Percentiles rank a stretch among this genome's conserved stretches.
phyloP scores from a whole-genome alignment of 2,797 vertebrate genomes.

The Halcyon badia region DNA sequence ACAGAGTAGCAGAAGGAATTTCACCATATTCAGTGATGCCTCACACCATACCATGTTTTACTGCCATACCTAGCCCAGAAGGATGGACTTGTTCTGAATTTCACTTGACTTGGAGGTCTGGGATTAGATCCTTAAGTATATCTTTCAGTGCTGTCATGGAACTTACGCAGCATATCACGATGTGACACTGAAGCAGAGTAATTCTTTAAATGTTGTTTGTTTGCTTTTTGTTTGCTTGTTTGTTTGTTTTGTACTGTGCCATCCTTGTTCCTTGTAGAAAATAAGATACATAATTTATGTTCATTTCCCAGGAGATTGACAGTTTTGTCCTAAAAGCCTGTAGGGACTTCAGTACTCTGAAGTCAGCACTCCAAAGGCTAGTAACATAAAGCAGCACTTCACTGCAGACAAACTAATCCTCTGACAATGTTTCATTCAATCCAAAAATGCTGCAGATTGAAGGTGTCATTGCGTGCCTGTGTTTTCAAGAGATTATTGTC shows the following conservation, averaged over 20 bases:
- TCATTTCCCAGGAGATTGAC: conserved; percentile 34
- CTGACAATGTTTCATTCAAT: conserved; percentile 60
- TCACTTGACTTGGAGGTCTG: not conserved
- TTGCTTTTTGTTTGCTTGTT: not conserved
- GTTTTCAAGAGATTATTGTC: conserved; percentile 57
- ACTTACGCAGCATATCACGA: not conserved
- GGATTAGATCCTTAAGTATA: not conserved
- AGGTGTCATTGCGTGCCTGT: conserved; percentile 33
- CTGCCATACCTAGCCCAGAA: not conserved
- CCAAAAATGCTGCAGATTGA: conserved; percentile 49
- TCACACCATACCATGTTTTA: not conserved
- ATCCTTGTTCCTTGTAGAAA: conserved; percentile 13
- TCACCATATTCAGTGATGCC: not conserved
- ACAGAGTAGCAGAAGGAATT: not conserved
- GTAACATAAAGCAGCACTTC: conserved; percentile 40
- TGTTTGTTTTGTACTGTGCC: not conserved
- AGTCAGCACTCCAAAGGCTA: conserved; percentile 37
- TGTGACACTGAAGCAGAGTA: not conserved
- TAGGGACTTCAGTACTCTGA: not conserved
- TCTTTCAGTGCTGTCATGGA: not conserved
- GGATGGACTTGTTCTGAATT: not conserved
- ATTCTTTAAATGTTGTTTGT: not conserved
- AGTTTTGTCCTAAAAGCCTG: conserved; percentile 46
- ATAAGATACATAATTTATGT: conserved; percentile 43
- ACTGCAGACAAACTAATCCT: conserved; percentile 67